These are phyloP conservation scores for Epizoanthus scotinus DNA, from an alignment of 92 coral and sea anemone genomes.

Conservation along the genomic window DNA sequence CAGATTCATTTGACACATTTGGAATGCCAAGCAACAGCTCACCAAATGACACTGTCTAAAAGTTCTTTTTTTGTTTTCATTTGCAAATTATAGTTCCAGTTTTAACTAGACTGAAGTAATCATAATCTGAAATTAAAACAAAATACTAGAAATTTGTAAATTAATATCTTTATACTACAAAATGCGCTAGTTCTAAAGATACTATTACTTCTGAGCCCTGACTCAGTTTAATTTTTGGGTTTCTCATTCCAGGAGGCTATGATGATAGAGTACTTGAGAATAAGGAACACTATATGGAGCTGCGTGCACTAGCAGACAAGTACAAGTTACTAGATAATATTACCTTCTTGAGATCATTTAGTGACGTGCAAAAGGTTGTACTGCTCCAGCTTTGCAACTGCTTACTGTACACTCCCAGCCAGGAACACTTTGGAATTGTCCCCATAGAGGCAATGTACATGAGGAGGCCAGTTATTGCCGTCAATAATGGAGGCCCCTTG, in stretches of 20 bases:
- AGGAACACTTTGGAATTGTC: constrained; percentile 98
- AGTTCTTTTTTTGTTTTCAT: no score
- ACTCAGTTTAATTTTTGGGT: neutral
- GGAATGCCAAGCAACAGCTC: no score
- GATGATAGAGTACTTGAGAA: constrained; percentile 94
- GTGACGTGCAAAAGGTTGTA: constrained; percentile 80
- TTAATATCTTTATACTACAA: no score
- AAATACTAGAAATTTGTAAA: no score
- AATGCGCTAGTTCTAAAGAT: neutral
- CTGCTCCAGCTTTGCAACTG: constrained; percentile 77
- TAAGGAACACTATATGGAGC: constrained; percentile 89
- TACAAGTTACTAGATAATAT: constrained; percentile 82
- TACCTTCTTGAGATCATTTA: constrained; percentile 89
- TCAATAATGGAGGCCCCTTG: constrained; percentile 94
- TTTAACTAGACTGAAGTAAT: no score
- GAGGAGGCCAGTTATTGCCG: constrained; percentile 92
- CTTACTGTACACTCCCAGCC: constrained; percentile 91
- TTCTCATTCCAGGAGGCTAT: constrained; percentile 78
- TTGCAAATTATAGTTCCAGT: no score
- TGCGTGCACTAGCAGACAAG: constrained; percentile 69
- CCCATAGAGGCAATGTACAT: constrained; percentile 99
- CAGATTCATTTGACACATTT: no score
- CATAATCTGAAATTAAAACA: no score
- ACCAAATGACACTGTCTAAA: no score
- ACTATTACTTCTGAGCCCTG: neutral